Evolutionary conservation across 2,113 vertebrate species (phyloP).

Genomic region (Penelope pileata): DNA sequence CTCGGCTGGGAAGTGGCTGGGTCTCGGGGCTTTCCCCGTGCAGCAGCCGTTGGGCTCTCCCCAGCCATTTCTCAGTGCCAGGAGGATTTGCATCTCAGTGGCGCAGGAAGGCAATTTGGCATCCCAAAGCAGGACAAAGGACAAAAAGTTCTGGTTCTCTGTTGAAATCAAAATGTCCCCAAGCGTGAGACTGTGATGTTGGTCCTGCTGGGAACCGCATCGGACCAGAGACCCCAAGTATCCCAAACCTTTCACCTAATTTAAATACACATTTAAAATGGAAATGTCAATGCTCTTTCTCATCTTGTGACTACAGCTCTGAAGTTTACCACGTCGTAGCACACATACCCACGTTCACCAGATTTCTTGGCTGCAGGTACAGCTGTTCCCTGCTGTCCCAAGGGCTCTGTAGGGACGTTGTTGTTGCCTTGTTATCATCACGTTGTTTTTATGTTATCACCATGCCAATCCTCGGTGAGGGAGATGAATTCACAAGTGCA

Average conservation of each 20-base stretch:
- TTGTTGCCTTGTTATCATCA: background rate
- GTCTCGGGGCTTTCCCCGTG: background rate
- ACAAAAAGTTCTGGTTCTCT: background rate
- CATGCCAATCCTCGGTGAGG: background rate
- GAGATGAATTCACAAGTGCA: background rate
- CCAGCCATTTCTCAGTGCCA: background rate
- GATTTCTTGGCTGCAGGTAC: background rate
- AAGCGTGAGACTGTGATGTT: accelerated
- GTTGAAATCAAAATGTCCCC: background rate
- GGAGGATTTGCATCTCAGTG: background rate
- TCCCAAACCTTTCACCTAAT: background rate
- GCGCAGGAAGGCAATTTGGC: background rate
- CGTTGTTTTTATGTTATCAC: too few relatives aligned
- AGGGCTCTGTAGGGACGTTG: accelerated
- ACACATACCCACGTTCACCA: background rate
- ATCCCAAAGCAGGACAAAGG: background rate
- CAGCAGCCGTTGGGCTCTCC: background rate
- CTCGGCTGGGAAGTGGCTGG: background rate
- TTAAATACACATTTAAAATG: background rate
- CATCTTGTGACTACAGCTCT: background rate
- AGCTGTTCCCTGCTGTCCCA: background rate
- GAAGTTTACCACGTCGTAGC: background rate
- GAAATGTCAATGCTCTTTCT: background rate
- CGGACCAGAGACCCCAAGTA: accelerated
- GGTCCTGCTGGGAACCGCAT: background rate